A percentile compares a stretch with the other conserved stretches of the same genome.
Evolutionary conservation across 1,140 invertebrate species (phyloP).

Genomic region (Chrysomallon squamiferum): DNA sequence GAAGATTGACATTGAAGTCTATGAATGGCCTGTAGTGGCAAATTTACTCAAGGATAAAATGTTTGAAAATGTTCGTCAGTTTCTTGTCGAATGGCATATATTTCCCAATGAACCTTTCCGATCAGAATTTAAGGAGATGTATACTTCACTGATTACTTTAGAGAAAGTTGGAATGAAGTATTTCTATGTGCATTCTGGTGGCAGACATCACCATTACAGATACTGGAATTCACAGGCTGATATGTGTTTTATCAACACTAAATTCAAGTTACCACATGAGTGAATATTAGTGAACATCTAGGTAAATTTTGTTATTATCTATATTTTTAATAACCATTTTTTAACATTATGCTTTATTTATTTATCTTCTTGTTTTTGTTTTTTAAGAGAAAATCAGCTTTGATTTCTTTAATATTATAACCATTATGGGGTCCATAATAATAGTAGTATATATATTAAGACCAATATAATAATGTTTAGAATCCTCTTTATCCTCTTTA

Average conservation of each 20-base stretch:
- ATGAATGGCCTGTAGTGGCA: conserved; percentile 19
- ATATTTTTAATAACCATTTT: too few relatives aligned
- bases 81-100: conserved; percentile 21
- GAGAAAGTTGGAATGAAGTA: conserved; percentile 8
- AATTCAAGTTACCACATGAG: not conserved
- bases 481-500: too few relatives aligned
- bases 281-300: too few relatives aligned
- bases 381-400: too few relatives aligned
- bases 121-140: conserved; percentile 6
- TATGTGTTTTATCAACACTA: conserved; percentile 12
- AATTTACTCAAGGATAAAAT: conserved; percentile 7
- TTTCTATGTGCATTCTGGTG: not conserved
- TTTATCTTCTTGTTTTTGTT: too few relatives aligned
- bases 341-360: too few relatives aligned
- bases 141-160: conserved; percentile 3
- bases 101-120: conserved; percentile 20
- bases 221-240: conserved; percentile 20
- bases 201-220: not conserved
- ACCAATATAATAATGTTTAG: too few relatives aligned
- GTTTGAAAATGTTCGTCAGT: conserved; percentile 7
- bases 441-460: too few relatives aligned
- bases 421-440: too few relatives aligned
- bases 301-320: too few relatives aligned
- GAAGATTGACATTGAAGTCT: conserved; percentile 24
- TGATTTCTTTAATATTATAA: too few relatives aligned